A percentile compares a stretch with the other conserved stretches of the same genome.
Conservation (phyloP, 1,140 invertebrate genomes). For the Battus philenor region DNA sequence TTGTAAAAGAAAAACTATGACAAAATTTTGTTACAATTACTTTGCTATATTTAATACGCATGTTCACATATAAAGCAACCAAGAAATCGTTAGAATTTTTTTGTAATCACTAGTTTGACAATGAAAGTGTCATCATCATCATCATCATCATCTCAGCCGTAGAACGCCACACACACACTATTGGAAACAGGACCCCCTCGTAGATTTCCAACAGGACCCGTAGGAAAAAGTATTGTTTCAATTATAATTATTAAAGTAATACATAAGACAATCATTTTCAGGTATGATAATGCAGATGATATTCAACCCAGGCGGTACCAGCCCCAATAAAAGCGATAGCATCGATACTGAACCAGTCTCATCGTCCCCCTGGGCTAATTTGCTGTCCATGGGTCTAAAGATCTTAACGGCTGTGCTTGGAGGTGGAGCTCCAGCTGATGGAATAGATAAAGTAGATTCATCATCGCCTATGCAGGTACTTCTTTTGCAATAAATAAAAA, state of each 20-base stretch:
- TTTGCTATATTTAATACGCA: too few relatives aligned
- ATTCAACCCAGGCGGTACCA: conserved; percentile 80
- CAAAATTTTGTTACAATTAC: background rate
- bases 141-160: too few relatives aligned
- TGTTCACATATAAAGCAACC: too few relatives aligned
- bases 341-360: conserved; percentile 81
- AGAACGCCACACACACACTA: too few relatives aligned
- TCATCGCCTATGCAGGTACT: conserved; percentile 89
- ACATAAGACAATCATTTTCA: conserved; percentile 37
- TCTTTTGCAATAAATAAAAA: conserved; percentile 4
- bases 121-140: too few relatives aligned
- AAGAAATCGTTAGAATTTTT: too few relatives aligned
- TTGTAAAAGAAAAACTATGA: too few relatives aligned
- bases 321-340: conserved; percentile 89
- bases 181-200: too few relatives aligned
- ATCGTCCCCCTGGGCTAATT: conserved; percentile 89
- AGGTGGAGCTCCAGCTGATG: conserved; percentile 83
- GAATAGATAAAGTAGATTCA: conserved; percentile 92
- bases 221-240: too few relatives aligned
- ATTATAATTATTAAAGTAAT: too few relatives aligned
- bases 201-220: too few relatives aligned
- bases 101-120: too few relatives aligned
- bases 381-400: conserved; percentile 86
- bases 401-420: conserved; percentile 89
- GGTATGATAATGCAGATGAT: conserved; percentile 91